phyloP scores from a whole-genome alignment of 2,888 invertebrate genomes.

The Acheta domesticus region DNA sequence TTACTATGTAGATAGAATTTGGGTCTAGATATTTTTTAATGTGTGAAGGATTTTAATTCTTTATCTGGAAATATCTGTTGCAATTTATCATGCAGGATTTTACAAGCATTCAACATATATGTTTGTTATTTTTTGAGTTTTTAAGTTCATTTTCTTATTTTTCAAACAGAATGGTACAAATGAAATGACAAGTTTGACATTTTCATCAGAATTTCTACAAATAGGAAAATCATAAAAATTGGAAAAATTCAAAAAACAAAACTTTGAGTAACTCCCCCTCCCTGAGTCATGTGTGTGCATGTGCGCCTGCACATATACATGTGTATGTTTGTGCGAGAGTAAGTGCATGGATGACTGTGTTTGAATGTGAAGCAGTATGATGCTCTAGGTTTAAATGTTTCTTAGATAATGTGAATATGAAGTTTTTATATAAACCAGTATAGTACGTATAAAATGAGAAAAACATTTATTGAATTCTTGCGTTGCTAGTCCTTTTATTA shows the following conservation, averaged over 20 bases:
- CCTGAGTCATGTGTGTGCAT: not conserved
- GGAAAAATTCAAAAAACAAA: conserved; percentile 12
- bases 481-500: conserved; percentile 18
- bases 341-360: not conserved
- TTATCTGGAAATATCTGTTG: not conserved
- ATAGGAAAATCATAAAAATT: conserved; percentile 4
- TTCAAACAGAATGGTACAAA: conserved; percentile 3
- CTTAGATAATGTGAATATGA: not conserved
- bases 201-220: not conserved
- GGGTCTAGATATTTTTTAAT: not conserved
- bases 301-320: not conserved
- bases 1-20: too few relatives aligned
- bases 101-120: conserved; percentile 7
- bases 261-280: not conserved
- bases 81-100: conserved; percentile 6
- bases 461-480: not conserved
- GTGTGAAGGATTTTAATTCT: not conserved
- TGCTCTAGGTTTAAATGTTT: conserved; percentile 8
- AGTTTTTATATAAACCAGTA: not conserved
- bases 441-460: conserved; percentile 18
- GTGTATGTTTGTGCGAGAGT: not conserved
- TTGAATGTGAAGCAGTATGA: not conserved
- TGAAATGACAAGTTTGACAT: conserved; percentile 9
- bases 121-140: not conserved
- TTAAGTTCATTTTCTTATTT: not conserved